Percentiles rank a stretch among this genome's conserved stretches.
Evolutionary conservation across 2,888 invertebrate species (phyloP).

Genomic region (Oasisia sp.): DNA sequence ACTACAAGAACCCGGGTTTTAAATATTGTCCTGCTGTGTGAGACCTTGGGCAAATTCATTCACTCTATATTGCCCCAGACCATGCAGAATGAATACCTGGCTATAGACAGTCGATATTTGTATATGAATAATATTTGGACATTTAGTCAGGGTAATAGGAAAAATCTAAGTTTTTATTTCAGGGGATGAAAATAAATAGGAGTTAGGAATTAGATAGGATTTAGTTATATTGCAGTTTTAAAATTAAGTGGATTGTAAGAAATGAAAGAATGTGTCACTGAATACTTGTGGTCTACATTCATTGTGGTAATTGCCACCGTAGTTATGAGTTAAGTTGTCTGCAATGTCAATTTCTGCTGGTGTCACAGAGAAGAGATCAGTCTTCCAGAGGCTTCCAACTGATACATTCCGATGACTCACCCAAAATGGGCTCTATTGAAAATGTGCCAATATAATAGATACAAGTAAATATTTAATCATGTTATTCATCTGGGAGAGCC

Average conservation of each 20-base stretch:
- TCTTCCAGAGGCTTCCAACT: background rate
- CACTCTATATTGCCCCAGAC: no score
- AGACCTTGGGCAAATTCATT: no score
- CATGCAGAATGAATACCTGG: no score
- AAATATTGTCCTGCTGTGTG: no score
- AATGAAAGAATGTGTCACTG: background rate
- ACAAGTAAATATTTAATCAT: background rate
- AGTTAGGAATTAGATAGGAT: background rate
- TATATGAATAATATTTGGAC: no score
- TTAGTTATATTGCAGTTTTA: background rate
- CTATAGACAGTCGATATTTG: no score
- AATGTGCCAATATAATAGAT: background rate
- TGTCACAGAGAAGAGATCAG: background rate
- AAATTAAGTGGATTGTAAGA: background rate
- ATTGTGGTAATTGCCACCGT: background rate
- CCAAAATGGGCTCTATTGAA: background rate
- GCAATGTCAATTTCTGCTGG: background rate
- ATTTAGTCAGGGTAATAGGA: background rate
- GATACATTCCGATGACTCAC: background rate
- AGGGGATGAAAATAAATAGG: background rate
- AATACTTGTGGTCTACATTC: background rate
- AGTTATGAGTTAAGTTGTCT: background rate
- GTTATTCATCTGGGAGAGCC: background rate
- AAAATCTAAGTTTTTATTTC: background rate
- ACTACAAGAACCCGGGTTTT: no score